Base-by-base conservation (phyloP, 1,140 invertebrate species). In the Cotesia vestalis region DNA sequence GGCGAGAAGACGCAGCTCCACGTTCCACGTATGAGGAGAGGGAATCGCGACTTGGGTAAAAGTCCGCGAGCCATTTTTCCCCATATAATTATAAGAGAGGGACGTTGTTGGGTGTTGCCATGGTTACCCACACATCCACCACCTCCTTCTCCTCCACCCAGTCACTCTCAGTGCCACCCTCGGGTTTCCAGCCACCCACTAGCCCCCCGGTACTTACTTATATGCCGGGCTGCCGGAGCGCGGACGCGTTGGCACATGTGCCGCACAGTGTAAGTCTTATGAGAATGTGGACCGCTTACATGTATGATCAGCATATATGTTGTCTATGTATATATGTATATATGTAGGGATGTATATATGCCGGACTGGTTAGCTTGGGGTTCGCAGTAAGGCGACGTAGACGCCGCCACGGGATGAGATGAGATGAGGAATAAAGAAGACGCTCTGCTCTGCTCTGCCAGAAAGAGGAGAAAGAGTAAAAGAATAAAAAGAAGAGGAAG, bases 21-120 rank as follows among this genome's bases (percentile, higher is more conserved):
- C 27, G 27, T 27, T 27, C 27, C 27, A 27, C 12, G 62, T 40
- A 36, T 51, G 52, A 51, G 34, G 20, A 71, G 67, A 72, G 38
- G 57, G 73, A 71, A 75, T 68, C 71, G 71, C 71, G 73, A 55
- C 34, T 63, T 51, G 75, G 76, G 75, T 76, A 76, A 76, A 78
- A 78, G 76, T 78, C 76, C 76, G 76, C 76, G 76, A 78, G 79
- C 81, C 81, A 82, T 82, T 82, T 82, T 82, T 82, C 81, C 81
- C 81, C 80, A 82, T 82, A 82, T 82, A 82, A 82, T 82, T 82
- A 82, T 82, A 82, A 82, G 81, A 79, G 81, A 80, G 79, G 80
- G 82, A 78, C 79, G 40, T 46, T 46, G 40, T 53, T 79, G 82
- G 83, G 84, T 81, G 83, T 85, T 81, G 76, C 84, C 83, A 84